A percentile compares a stretch with the other conserved stretches of the same genome.
Evolutionary conservation across 2,113 vertebrate genomes (phyloP).

Genomic region (Corydoras maculifer): DNA sequence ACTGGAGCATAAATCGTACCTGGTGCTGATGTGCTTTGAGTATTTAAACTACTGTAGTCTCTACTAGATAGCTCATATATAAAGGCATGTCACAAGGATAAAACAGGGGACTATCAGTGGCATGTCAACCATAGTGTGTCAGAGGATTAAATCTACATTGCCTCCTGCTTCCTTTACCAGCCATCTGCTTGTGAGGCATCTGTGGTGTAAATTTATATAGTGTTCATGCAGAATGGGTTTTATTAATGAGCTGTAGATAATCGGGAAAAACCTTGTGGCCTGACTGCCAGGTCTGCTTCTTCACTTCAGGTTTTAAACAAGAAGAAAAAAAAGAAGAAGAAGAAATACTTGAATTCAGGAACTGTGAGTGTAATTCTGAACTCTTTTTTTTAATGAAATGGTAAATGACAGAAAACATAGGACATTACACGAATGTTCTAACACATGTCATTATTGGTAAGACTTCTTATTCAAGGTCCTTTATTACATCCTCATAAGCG

Average conservation of each 20-base stretch:
- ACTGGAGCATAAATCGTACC: constrained; percentile 30
- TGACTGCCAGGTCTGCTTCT: constrained; percentile 35
- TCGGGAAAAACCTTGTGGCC: constrained; percentile 2
- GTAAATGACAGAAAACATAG: background rate
- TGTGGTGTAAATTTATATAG: background rate
- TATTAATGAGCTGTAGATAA: background rate
- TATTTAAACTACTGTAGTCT: background rate
- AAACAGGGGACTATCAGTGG: background rate
- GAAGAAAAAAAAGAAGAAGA: constrained; percentile 98
- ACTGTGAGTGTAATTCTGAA: constrained; percentile 75
- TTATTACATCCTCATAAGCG: constrained; percentile 45
- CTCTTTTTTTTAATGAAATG: background rate
- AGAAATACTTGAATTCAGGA: constrained; percentile 95
- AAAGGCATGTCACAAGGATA: constrained; percentile 8
- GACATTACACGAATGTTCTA: constrained; percentile 5
- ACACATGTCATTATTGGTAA: constrained; percentile 40
- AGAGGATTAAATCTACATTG: background rate
- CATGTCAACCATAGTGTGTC: background rate
- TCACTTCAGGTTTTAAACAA: constrained; percentile 90
- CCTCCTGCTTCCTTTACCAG: background rate
- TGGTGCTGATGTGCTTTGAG: background rate
- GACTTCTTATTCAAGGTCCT: constrained; percentile 44
- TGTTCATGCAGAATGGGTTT: background rate
- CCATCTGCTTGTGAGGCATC: background rate
- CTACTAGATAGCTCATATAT: background rate